A percentile compares a stretch with the other conserved stretches of the same genome.
These are phyloP conservation scores for Metallyticus violacea DNA, from an alignment of 2,888 invertebrate species.

Conservation along the genomic window DNA sequence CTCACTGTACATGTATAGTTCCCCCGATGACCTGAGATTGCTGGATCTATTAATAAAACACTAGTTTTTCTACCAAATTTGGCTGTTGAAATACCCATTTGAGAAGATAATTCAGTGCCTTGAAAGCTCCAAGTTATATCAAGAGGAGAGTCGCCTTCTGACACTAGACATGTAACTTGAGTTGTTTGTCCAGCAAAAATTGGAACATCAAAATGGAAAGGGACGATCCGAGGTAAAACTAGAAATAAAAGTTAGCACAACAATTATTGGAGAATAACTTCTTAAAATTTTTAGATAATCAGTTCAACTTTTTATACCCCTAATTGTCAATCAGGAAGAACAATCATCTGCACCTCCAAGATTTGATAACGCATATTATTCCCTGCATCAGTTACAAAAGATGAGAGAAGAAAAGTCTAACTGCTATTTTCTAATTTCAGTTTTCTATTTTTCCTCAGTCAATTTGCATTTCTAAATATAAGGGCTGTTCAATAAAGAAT, in stretches of 20 bases:
- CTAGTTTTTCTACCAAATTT: slow-evolving; percentile 51
- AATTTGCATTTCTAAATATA: too few species aligned
- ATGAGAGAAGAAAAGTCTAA: neutral
- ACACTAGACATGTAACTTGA: slow-evolving; percentile 66
- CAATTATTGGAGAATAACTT: neutral
- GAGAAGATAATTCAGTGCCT: slow-evolving; percentile 45
- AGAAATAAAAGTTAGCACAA: slow-evolving; percentile 46
- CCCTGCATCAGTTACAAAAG: neutral
- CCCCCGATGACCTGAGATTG: slow-evolving; percentile 41
- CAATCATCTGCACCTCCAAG: neutral
- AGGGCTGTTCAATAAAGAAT: too few species aligned
- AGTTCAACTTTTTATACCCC: neutral
- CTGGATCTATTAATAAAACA: slow-evolving; percentile 48
- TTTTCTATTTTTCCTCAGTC: too few species aligned
- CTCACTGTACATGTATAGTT: slow-evolving; percentile 46
- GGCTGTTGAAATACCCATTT: slow-evolving; percentile 43
- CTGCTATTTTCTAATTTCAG: neutral
- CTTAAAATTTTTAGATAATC: neutral
- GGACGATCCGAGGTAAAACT: slow-evolving; percentile 78
- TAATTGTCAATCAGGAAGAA: neutral
- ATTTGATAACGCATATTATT: neutral
- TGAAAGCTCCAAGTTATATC: slow-evolving; percentile 56
- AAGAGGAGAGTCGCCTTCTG: slow-evolving; percentile 57
- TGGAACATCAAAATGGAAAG: slow-evolving; percentile 73
- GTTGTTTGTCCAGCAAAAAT: slow-evolving; percentile 76